phyloP scores from a whole-genome alignment of 2,888 invertebrate species.

The Lysandra coridon region DNA sequence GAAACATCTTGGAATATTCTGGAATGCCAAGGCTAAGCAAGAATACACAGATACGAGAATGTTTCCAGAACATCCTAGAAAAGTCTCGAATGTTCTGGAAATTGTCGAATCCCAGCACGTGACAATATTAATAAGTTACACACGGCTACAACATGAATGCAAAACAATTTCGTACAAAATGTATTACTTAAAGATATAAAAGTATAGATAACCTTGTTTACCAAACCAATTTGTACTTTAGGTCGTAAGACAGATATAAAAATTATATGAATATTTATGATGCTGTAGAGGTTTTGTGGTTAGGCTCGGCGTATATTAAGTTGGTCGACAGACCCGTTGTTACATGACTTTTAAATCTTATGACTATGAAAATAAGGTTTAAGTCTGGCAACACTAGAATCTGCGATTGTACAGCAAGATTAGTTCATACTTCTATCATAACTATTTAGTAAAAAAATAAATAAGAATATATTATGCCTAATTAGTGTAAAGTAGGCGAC shows the following conservation, averaged over 20 bases:
- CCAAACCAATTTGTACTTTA: constrained; percentile 24
- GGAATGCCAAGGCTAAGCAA: too few relatives aligned
- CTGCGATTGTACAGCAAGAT: neutral
- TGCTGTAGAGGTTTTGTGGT: neutral
- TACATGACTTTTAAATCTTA: neutral
- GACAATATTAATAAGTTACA: too few relatives aligned
- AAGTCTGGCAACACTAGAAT: neutral
- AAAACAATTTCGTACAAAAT: neutral
- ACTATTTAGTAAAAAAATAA: too few relatives aligned
- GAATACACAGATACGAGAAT: too few relatives aligned
- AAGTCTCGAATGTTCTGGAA: too few relatives aligned
- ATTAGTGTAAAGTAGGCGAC: too few relatives aligned
- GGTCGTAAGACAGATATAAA: constrained; percentile 17
- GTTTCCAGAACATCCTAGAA: too few relatives aligned
- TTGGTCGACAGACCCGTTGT: neutral
- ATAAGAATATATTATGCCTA: too few relatives aligned
- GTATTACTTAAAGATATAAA: constrained; percentile 18
- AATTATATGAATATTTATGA: constrained; percentile 18
- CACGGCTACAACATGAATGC: neutral
- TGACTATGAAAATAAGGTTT: neutral
- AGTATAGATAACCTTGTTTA: constrained; percentile 17
- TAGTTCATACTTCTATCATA: too few relatives aligned
- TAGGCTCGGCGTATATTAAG: neutral
- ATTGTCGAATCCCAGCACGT: too few relatives aligned
- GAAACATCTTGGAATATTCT: too few relatives aligned